Evolutionary conservation across 2,888 invertebrate species (phyloP), one percentile per base, ranked within the genome.

Genomic region (Perithous albicinctus): DNA sequence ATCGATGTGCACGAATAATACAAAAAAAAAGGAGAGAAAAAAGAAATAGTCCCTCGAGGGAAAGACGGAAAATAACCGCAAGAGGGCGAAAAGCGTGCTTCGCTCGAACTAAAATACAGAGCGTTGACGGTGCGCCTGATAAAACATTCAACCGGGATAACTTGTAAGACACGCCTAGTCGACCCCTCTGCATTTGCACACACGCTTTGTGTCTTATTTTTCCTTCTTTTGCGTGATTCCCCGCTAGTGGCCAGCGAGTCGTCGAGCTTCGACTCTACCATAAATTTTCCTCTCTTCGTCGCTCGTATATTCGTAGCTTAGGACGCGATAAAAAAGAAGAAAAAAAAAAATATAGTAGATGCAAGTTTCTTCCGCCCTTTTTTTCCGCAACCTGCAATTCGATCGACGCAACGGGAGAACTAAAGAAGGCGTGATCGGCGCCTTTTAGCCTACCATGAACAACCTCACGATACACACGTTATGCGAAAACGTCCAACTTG

Each of bases 141-240:
- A 83, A 85, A 85, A 84, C 80, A 85, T 85, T 83, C 83, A 85
- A 64, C 67, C 38, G 74, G 78, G 82, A 84, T 84, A 85, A 84
- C 79, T 84, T 81, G 81, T 74, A 61, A 70, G 81, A 76, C 75
- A 84, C 84, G 84, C 85, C 84, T 67, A 29, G 56, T 15, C 56
- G 29, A 41, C 56, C 63, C 54, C 10, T 43, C 46, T 38, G 69
- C 46, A n/a, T 23, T 32, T 63, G 63, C 73, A 26, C 69, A 35
- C 35, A 35, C 43, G 48, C 43, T 59, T 61, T 67, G 48, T 0
- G 18, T 63, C 46, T 32, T 23, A 61, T 48, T 56, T 61, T 67
- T 64, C 72, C 43, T 70, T 59, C 59, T 66, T 64, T 59, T 48
- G 63, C 69, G 64, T 70, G 70, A 75, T 70, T 75, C 61, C 32